Base-by-base conservation (phyloP, 2,797 vertebrate genomes). In the Myotis daubentonii region DNA sequence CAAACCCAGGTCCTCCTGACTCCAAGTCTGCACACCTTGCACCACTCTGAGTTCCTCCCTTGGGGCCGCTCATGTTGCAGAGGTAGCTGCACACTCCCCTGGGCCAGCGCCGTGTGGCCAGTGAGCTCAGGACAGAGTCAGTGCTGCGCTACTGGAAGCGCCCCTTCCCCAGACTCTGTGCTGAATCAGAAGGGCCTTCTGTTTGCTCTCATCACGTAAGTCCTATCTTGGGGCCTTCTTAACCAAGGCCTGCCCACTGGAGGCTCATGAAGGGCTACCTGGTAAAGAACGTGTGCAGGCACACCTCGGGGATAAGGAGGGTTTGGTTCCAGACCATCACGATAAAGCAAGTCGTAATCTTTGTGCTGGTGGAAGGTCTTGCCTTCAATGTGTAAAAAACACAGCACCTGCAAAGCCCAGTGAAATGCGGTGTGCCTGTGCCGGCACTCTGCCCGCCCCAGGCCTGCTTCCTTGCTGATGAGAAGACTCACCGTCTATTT, bases 71-170 rank as follows among this genome's bases (percentile, higher is more conserved):
- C 44, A 9, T 5, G 3, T 20, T 2, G 30, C 41, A 47, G 23
- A 23, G 23, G 15, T 57, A 6, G 60, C 47, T 11, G 1, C 22
- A 1, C 13, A 22, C 28, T 55, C 20, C 53, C 6, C 3, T 9
- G 5, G 23, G 11, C 38, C 60, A 2, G 8, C 7, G 49, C 23
- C 12, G 0, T 17, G 28, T 12, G 60, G 70, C 20, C 8, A 6
- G 10, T 6, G n/a, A 70, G 1, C 19, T 70, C 72, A 11, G 41
- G 36, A 22, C 75, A 30, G 3, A 23, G 70, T 36, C 30, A 11
- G 19, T 49, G 19, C 20, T 47, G 30, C 36, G 2, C 0, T 49
- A 8, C 1, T 22, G 71, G 80, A 41, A 93, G 47, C 19, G 1
- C 2, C 38, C 41, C 8, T 79, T 57, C 41, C 20, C 62, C 30